phyloP scores from a whole-genome alignment of 2,888 invertebrate species.

The Didymodactylos carnosus region DNA sequence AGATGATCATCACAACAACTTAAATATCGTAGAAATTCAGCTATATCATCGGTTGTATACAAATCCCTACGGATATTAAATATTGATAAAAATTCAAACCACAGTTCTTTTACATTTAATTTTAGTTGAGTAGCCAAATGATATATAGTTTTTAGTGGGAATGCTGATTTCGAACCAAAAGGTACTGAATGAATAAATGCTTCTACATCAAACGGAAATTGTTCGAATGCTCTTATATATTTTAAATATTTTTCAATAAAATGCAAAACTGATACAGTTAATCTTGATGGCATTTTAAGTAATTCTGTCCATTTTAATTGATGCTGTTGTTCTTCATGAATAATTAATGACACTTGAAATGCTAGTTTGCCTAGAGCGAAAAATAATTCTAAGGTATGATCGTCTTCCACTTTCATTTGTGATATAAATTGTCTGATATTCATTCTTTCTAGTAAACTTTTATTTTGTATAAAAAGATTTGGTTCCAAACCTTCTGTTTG shows the following conservation, averaged over 20 bases:
- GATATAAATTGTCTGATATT: background rate
- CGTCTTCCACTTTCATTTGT: background rate
- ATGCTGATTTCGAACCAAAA: too few relatives aligned
- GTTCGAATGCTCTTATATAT: background rate
- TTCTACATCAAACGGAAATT: background rate
- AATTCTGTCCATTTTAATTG: background rate
- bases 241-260: background rate
- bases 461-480: background rate
- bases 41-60: background rate
- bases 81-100: too few relatives aligned
- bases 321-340: background rate
- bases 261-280: background rate
- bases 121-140: too few relatives aligned
- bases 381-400: background rate
- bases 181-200: background rate
- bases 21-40: background rate
- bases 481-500: background rate
- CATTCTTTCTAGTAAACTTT: background rate
- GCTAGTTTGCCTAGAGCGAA: background rate
- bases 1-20: background rate
- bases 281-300: background rate
- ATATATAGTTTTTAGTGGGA: too few relatives aligned
- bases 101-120: too few relatives aligned
- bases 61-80: too few relatives aligned
- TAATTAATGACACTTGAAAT: background rate